phyloP scores from a whole-genome alignment of 2,888 invertebrate genomes.

The Orthonychiurus folsomi region DNA sequence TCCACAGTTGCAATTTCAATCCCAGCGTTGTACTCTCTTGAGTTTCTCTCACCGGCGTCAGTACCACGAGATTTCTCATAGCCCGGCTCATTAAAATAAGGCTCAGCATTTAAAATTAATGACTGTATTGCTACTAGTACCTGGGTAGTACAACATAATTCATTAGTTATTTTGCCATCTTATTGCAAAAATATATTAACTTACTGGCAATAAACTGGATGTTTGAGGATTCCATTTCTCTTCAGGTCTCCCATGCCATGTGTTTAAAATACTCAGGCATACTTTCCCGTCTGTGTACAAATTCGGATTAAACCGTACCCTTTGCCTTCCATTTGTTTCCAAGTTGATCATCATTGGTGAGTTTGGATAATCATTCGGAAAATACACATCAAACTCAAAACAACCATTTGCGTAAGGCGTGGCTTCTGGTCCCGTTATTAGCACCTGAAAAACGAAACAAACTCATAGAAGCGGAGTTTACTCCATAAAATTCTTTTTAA shows the following conservation, averaged over 20 bases:
- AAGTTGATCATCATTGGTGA: constrained; percentile 83
- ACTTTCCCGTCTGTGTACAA: constrained; percentile 91
- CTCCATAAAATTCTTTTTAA: background rate
- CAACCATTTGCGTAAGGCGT: constrained; percentile 88
- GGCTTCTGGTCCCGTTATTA: constrained; percentile 84
- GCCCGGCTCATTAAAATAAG: constrained; percentile 91
- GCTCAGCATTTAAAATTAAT: constrained; percentile 81
- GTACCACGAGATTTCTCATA: constrained; percentile 85
- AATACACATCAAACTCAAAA: constrained; percentile 79
- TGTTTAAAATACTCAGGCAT: constrained; percentile 87
- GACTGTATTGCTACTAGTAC: constrained; percentile 89
- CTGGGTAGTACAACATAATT: constrained; percentile 44
- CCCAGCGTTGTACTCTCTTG: constrained; percentile 88
- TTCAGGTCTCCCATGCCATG: constrained; percentile 93
- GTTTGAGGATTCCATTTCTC: constrained; percentile 97
- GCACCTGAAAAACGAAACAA: constrained; percentile 52
- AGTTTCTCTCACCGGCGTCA: constrained; percentile 76
- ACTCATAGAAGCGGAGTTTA: background rate
- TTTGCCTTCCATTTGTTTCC: constrained; percentile 80
- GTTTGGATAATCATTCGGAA: constrained; percentile 65
- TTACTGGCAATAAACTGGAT: constrained; percentile 69
- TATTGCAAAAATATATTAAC: background rate
- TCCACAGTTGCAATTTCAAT: constrained; percentile 88
- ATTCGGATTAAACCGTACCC: constrained; percentile 86
- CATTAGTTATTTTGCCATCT: background rate